These are phyloP conservation scores for Enteromius trimaculatus DNA, from an alignment of 2,797 vertebrate genomes.

Conservation along the genomic window DNA sequence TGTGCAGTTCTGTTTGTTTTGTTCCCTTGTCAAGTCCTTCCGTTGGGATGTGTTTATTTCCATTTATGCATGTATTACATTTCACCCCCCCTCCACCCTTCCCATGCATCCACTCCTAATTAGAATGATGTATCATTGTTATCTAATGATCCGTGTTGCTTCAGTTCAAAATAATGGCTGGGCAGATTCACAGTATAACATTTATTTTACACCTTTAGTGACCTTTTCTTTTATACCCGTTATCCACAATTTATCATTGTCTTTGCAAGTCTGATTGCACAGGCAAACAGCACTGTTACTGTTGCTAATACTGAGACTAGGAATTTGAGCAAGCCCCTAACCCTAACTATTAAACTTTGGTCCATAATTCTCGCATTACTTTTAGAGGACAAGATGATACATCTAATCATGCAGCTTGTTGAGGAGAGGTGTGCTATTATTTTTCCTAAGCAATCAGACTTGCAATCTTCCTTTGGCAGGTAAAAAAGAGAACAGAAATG, in stretches of 20 bases:
- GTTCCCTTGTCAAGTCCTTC: background rate
- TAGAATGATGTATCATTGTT: conserved; percentile 28
- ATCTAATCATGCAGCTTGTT: background rate
- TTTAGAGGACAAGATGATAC: background rate
- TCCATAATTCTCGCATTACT: background rate
- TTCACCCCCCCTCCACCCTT: background rate
- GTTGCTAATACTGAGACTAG: background rate
- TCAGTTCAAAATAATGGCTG: conserved; percentile 9
- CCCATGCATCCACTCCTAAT: background rate
- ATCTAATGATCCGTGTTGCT: conserved; percentile 22
- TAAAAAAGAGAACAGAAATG: background rate
- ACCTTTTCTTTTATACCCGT: background rate
- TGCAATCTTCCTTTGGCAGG: background rate
- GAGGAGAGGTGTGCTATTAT: background rate
- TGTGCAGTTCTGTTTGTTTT: conserved; percentile 32
- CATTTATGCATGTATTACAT: conserved; percentile 24
- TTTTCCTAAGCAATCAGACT: background rate
- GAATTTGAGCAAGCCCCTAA: background rate
- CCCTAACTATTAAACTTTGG: background rate
- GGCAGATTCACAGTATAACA: background rate
- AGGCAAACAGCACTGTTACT: background rate
- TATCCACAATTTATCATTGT: background rate
- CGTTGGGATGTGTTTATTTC: conserved; percentile 5
- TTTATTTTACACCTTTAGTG: background rate
- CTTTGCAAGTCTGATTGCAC: background rate